Evolutionary conservation across 2,797 vertebrate species (phyloP).

Genomic region (Hapalemur alaotrensis): DNA sequence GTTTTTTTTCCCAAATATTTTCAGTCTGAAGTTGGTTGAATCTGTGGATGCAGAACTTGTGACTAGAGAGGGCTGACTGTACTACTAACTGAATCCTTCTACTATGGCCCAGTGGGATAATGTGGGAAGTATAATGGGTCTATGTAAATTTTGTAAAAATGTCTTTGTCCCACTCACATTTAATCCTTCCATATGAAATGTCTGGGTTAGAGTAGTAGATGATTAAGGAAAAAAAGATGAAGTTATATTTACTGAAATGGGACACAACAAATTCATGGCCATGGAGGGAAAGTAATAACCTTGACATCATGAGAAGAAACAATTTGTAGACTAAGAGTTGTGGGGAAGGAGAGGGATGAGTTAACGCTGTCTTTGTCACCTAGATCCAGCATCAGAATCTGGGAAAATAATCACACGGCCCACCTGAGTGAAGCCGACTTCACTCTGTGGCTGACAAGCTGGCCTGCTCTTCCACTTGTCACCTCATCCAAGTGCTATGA

Average conservation of each 20-base stretch:
- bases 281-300: not conserved
- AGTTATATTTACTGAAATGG: not conserved
- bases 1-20: not conserved
- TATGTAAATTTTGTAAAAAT: not conserved
- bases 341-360: not conserved
- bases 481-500: not conserved
- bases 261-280: not conserved
- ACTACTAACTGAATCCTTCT: not conserved
- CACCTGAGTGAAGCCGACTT: not conserved
- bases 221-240: not conserved
- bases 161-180: not conserved
- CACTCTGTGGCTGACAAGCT: not conserved
- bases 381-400: not conserved
- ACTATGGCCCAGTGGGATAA: not conserved
- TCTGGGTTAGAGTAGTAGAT: not conserved
- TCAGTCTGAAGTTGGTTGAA: not conserved
- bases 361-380: not conserved
- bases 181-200: not conserved
- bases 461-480: not conserved
- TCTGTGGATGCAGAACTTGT: not conserved
- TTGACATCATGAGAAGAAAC: not conserved
- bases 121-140: not conserved
- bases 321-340: not conserved
- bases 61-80: not conserved
- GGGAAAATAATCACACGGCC: not conserved